Percentiles rank a stretch among this genome's conserved stretches.
phyloP scores from a whole-genome alignment of 2,797 vertebrate species.

The Monodelphis domestica region DNA sequence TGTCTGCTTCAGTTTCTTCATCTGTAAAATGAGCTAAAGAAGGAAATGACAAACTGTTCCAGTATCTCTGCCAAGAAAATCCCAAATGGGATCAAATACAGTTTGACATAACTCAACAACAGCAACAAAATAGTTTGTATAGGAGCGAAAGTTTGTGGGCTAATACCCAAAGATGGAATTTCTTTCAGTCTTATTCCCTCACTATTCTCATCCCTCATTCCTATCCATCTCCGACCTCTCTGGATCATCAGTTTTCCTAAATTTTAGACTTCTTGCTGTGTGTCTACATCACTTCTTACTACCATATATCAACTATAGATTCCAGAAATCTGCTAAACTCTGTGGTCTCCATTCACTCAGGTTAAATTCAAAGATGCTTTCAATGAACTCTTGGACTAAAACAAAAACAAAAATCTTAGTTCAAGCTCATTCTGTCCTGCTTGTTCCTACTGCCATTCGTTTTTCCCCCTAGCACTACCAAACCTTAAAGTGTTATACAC shows the following conservation, averaged over 20 bases:
- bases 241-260: not conserved
- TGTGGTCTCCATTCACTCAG: not conserved
- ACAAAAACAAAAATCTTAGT: not conserved
- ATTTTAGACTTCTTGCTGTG: not conserved
- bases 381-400: not conserved
- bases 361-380: not conserved
- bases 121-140: too few relatives aligned
- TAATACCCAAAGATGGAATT: not conserved
- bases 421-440: constrained; percentile 52
- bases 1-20: too few relatives aligned
- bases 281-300: not conserved
- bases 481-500: not conserved
- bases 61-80: too few relatives aligned
- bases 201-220: not conserved
- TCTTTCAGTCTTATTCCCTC: not conserved
- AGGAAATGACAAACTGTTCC: too few relatives aligned
- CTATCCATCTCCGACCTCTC: not conserved
- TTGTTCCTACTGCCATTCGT: not conserved
- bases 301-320: not conserved
- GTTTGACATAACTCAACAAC: too few relatives aligned
- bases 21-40: too few relatives aligned
- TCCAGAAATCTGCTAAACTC: not conserved
- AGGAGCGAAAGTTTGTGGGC: not conserved
- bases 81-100: too few relatives aligned
- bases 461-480: constrained; percentile 56